Evolutionary conservation across 2,888 invertebrate genomes (phyloP), one percentile per base, ranked within the genome.

Genomic region (Palloptera scutellata): DNA sequence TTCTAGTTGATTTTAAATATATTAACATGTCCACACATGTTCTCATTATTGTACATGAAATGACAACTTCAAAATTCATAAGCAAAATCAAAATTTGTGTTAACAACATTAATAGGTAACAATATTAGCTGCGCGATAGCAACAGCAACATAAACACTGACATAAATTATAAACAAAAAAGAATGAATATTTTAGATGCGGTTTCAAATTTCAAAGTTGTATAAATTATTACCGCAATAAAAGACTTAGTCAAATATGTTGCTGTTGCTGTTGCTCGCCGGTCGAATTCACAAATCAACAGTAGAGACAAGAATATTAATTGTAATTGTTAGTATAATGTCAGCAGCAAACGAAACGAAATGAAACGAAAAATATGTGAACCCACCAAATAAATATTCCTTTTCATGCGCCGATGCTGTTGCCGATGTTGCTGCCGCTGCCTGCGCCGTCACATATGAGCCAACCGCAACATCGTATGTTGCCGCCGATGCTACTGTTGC

Each of bases 341-440:
- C n/a, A 5, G 48, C 48, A 15, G 13, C 13, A 13, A n/a, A 12
- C 12, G 57, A 12, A n/a, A 48, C 43, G 19, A 53, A 40, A 52
- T 11, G 45, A 30, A 57, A 41, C 17, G 9, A 70, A 72, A 70
- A 71, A 61, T 45, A 48, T 1, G 13, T 40, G 52, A 61, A 78
- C 84, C 80, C 77, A 84, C 84, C 84, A 76, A 82, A 85, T 76
- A 84, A 76, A 78, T 83, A 85, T 76, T 85, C 85, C 78, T 85
- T 85, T 69, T 83, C 83, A 66, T 75, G 68, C 68, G 73, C 67
- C 54, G 76, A 67, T 64, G 74, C 59, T 43, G 67, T 51, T 60
- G 52, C 67, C 0, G 60, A 72, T 68, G 71, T 72, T 73, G 77
- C 76, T 59, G 70, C 76, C 64, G 75, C 76, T 58, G 77, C 77